Evolutionary conservation across 2,797 vertebrate genomes (phyloP).

Genomic region (Mormyrops boulengeri): DNA sequence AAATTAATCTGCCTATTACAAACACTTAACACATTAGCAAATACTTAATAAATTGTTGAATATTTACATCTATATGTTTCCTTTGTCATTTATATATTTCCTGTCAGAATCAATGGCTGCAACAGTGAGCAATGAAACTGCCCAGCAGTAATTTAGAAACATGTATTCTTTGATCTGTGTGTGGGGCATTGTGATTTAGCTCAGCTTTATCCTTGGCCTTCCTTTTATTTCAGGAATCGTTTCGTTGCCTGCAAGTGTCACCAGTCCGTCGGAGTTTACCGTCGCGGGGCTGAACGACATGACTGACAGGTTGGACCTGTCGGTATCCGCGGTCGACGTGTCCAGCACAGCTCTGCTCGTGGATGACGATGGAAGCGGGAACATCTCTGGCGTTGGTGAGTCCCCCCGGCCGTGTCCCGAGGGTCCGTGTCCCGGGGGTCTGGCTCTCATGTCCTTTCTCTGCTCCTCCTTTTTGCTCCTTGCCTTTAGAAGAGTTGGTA

Average conservation of each 20-base stretch:
- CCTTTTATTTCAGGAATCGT: background rate
- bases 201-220: background rate
- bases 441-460: background rate
- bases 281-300: conserved; percentile 46
- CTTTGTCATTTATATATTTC: background rate
- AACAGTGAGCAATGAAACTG: background rate
- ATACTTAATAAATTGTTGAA: background rate
- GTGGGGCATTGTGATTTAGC: background rate
- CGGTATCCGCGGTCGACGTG: conserved; percentile 63
- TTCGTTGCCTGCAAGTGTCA: conserved; percentile 41
- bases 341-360: conserved; percentile 57
- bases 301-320: conserved; percentile 58
- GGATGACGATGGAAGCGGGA: conserved; percentile 51
- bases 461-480: background rate
- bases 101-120: background rate
- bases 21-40: background rate
- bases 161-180: background rate
- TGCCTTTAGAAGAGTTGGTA: background rate
- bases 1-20: background rate
- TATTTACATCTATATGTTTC: background rate
- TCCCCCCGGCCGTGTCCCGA: background rate
- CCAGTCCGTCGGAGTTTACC: conserved; percentile 44
- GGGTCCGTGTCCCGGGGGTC: background rate
- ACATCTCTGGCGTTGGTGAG: conserved; percentile 59
- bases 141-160: background rate